Evolutionary conservation across 2,113 vertebrate genomes (phyloP).

Genomic region (Calonectris borealis): DNA sequence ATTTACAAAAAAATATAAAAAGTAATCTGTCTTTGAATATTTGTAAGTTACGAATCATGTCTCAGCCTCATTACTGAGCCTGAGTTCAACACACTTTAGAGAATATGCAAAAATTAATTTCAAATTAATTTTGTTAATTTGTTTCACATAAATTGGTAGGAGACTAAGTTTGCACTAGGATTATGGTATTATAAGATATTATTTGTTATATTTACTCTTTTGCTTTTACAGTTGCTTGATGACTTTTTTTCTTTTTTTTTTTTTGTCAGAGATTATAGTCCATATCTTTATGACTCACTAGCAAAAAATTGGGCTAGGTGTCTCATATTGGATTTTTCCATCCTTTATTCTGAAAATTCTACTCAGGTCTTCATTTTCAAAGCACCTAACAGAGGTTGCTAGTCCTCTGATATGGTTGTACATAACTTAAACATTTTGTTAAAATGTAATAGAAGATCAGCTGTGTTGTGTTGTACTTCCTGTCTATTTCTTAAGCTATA

Average conservation of each 20-base stretch:
- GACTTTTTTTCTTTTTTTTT: not conserved
- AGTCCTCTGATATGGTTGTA: not conserved
- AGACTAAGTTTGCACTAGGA: not conserved
- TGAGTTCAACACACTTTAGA: not conserved
- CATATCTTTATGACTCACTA: not conserved
- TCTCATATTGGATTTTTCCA: not conserved
- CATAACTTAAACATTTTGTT: not conserved
- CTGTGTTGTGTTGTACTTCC: not conserved
- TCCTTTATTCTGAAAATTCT: not conserved
- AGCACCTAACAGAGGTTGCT: not conserved
- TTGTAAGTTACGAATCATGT: not conserved
- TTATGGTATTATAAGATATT: not conserved
- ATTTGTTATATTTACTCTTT: not conserved
- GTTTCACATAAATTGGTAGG: not conserved
- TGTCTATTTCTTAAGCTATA: not conserved
- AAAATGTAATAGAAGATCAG: not conserved
- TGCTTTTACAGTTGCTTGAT: not conserved
- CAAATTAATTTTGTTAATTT: not conserved
- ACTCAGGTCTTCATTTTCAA: not conserved
- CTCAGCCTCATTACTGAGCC: not conserved
- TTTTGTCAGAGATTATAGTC: not conserved
- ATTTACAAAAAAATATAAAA: not conserved
- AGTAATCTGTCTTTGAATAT: not conserved
- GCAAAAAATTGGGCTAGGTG: not conserved
- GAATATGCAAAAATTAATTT: not conserved